Evolutionary conservation across 2,888 invertebrate species (phyloP), one percentile per base, ranked within the genome.

Genomic region (Polydrusus pterygomalis): DNA sequence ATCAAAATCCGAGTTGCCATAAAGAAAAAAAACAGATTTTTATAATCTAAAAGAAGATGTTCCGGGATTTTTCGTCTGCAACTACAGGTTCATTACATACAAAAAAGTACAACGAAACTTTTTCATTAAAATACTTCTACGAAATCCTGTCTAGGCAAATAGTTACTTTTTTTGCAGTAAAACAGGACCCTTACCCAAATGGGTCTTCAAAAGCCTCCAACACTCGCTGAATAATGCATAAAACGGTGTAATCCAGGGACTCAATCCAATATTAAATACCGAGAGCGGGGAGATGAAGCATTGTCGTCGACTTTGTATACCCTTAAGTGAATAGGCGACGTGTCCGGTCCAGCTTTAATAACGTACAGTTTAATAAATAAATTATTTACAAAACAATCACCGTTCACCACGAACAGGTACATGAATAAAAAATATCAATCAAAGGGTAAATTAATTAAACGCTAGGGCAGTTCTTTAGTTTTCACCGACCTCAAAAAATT

Each of bases 181-280:
- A 75, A 74, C 70, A 74, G 70, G 74, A 64, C 45, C 54, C 40
- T 34, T 60, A 75, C 69, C 43, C 25, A 58, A 70, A 69, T 58
- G 65, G 75, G 65, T 67, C 70, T 54, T 20, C 40, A 34, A 15
- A 43, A 62, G 62, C 51, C 54, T 60, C 74, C 34, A 30, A 47
- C 25, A 30, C 38, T 62, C 65, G 74, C 75, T 83, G 83, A 83
- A 83, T 83, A 81, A 83, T 82, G 81, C 79, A 83, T 83, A 78
- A 73, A 79, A 75, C 79, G 79, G 78, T 79, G 80, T 80, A 81
- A 81, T 75, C 71, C 70, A 54, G 72, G 68, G 54, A 72, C 69
- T 76, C 76, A 77, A 80, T 81, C 81, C 79, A 75, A 81, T 82
- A 83, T 82, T 83, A 83, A 82, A 83, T 79, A 81, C 79, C 79